Evolutionary conservation across 2,797 vertebrate species (phyloP).

Genomic region (Pygocentrus nattereri): DNA sequence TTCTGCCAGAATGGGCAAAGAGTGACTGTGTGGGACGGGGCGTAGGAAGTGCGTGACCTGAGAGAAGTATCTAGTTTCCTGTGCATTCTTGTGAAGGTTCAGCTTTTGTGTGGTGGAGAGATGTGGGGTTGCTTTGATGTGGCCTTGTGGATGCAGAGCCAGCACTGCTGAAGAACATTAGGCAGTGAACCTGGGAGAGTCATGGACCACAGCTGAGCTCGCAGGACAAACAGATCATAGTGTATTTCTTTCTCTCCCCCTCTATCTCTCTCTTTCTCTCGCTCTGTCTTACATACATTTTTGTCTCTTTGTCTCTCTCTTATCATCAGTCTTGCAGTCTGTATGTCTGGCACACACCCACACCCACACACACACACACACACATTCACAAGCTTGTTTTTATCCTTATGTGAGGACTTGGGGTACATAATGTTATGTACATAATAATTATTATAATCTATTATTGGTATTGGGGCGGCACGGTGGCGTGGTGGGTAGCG

Average conservation of each 20-base stretch:
- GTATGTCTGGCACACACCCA: too few relatives aligned
- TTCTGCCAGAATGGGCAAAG: background rate
- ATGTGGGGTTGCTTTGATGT: slow-evolving; percentile 35
- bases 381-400: too few relatives aligned
- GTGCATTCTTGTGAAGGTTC: slow-evolving; percentile 14
- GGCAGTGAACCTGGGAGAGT: slow-evolving; percentile 8
- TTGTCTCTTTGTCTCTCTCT: background rate
- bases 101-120: slow-evolving; percentile 28
- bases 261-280: too few relatives aligned
- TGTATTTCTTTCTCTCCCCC: background rate
- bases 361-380: too few relatives aligned
- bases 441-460: too few relatives aligned
- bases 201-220: slow-evolving; percentile 39
- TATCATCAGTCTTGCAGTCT: too few relatives aligned
- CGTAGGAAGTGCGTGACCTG: slow-evolving; percentile 53
- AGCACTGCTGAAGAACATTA: slow-evolving; percentile 15
- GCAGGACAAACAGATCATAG: slow-evolving; percentile 43
- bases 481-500: too few relatives aligned
- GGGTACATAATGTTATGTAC: too few relatives aligned
- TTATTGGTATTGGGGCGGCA: too few relatives aligned
- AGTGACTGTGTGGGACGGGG: background rate
- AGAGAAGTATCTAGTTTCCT: slow-evolving; percentile 52
- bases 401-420: too few relatives aligned
- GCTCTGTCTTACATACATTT: background rate
- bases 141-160: slow-evolving; percentile 26